Conservation (phyloP, 2,113 vertebrate species). For the Rhegmatorhina hoffmannsi region DNA sequence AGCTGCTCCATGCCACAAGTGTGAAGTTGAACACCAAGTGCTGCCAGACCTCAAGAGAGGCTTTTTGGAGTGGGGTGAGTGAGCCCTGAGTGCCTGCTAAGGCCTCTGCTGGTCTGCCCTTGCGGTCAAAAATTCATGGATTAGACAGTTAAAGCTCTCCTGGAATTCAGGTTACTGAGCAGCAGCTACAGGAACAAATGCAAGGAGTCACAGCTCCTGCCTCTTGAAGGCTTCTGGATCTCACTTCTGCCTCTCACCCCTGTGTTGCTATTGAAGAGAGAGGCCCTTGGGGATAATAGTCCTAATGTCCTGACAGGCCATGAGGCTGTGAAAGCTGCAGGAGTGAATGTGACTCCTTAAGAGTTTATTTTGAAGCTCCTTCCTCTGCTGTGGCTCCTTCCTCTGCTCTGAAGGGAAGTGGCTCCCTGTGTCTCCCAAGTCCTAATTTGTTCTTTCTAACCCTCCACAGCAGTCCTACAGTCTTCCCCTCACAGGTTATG, state of each 20-base stretch:
- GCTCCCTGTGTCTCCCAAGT: not conserved
- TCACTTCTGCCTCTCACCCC: fast-evolving
- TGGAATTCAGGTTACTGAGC: not conserved
- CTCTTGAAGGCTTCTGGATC: not conserved
- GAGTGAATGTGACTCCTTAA: not conserved
- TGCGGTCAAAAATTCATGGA: not conserved
- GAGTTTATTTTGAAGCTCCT: not conserved
- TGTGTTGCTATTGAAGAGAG: not conserved
- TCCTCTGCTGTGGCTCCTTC: not conserved
- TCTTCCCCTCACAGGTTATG: not conserved
- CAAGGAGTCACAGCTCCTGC: not conserved
- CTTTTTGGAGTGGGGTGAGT: not conserved
- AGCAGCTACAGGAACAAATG: not conserved
- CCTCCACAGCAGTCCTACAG: not conserved
- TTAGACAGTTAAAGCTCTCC: not conserved
- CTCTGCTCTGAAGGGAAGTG: not conserved
- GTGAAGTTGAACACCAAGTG: not conserved
- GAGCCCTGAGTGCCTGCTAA: not conserved
- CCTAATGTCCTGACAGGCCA: not conserved
- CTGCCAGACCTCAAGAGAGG: fast-evolving
- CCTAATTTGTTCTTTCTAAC: not conserved
- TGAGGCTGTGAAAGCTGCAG: not conserved
- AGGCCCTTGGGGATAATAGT: not conserved
- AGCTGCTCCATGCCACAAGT: not conserved
- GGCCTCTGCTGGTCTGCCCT: not conserved